Conservation (phyloP, 2,888 invertebrate genomes). For the Thysanoteuthis rhombus region DNA sequence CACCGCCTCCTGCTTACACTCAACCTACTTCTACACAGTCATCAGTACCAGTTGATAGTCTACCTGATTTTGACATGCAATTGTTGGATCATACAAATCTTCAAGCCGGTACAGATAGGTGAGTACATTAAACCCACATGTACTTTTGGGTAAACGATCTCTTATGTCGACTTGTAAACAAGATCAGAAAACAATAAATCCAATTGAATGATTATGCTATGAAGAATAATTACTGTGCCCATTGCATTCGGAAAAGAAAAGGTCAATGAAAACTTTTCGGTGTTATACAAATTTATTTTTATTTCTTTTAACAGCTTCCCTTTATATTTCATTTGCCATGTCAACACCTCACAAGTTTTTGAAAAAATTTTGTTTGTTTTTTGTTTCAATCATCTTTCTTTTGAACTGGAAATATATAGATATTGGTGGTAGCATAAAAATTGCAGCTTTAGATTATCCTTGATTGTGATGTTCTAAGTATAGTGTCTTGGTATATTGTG, state of each 20-base stretch:
- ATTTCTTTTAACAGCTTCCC: too few species aligned
- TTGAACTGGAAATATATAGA: too few species aligned
- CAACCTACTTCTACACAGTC: not conserved
- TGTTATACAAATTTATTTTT: too few species aligned
- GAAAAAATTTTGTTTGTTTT: too few species aligned
- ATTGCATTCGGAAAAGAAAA: not conserved
- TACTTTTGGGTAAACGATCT: not conserved
- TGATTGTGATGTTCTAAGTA: too few species aligned
- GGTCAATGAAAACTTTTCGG: too few species aligned
- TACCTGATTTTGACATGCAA: conserved; percentile 25
- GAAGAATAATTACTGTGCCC: not conserved
- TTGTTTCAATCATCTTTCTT: too few species aligned
- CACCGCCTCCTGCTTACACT: not conserved
- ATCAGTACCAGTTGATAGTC: not conserved
- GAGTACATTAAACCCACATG: not conserved
- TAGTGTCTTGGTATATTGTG: too few species aligned
- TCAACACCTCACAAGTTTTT: too few species aligned
- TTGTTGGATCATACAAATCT: conserved; percentile 14
- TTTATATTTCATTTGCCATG: too few species aligned
- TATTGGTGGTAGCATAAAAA: too few species aligned
- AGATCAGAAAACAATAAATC: not conserved
- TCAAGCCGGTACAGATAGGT: conserved; percentile 1
- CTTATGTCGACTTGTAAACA: not conserved
- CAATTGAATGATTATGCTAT: not conserved
- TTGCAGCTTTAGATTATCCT: too few species aligned